Conservation (phyloP, 1,140 invertebrate genomes). For the Bombus pyrosoma region DNA sequence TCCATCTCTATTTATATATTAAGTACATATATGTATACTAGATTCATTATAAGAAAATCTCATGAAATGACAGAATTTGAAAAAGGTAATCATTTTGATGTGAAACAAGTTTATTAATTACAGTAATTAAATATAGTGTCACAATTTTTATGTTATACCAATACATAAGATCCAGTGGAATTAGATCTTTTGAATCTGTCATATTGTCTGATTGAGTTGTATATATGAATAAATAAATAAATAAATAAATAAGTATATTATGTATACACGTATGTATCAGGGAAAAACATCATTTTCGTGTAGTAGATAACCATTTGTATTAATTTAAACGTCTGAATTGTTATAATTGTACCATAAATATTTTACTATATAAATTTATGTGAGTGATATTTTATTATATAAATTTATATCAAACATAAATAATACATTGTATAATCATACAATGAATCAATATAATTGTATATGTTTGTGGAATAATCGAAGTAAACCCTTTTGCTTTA, state of each 20-base stretch:
- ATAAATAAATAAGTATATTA: background rate
- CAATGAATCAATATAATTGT: background rate
- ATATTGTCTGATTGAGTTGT: background rate
- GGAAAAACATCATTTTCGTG: background rate
- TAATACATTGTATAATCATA: background rate
- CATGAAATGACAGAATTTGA: background rate
- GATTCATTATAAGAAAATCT: background rate
- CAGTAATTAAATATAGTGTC: background rate
- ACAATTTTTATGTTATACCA: background rate
- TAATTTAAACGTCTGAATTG: background rate
- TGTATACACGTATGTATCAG: background rate
- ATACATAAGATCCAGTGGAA: background rate
- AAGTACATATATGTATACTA: too few relatives aligned
- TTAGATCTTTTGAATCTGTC: background rate
- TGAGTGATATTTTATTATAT: background rate
- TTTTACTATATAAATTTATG: slow-evolving; percentile 11
- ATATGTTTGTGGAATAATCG: background rate
- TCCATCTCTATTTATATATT: background rate
- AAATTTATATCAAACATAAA: background rate
- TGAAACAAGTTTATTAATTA: background rate
- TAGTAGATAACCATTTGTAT: background rate
- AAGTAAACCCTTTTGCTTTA: background rate
- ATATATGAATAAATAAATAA: background rate
- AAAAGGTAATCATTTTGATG: background rate
- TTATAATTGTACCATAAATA: background rate